phyloP scores from a whole-genome alignment of 2,113 vertebrate species.

The Rhizomys pruinosus region DNA sequence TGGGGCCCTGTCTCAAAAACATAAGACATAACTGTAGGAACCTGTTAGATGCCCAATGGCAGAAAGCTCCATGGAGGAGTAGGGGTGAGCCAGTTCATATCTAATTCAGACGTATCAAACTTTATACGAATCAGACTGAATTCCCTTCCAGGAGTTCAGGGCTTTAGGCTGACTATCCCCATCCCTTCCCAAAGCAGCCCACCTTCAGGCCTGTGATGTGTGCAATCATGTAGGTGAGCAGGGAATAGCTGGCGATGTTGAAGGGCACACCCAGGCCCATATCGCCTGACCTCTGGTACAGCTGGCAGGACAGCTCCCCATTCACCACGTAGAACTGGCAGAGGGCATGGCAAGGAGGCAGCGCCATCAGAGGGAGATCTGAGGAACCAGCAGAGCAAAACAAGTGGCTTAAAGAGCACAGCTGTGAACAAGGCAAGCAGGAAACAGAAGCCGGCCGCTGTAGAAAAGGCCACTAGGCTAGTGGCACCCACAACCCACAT shows the following conservation, averaged over 20 bases:
- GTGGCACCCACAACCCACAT: background rate
- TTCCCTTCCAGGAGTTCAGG: background rate
- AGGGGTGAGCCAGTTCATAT: background rate
- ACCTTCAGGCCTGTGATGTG: constrained; percentile 96
- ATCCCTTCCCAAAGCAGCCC: background rate
- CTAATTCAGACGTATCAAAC: background rate
- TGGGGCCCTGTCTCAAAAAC: background rate
- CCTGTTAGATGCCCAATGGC: background rate
- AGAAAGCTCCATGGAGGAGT: background rate
- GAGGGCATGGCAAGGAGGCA: constrained; percentile 96
- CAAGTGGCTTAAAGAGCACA: background rate
- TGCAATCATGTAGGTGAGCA: constrained; percentile 98
- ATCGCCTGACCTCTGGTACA: constrained; percentile 97
- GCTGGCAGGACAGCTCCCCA: constrained; percentile 96
- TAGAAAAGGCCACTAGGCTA: background rate
- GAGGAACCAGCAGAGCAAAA: background rate
- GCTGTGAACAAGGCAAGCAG: background rate
- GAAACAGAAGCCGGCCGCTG: background rate
- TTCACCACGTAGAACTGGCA: constrained; percentile 97
- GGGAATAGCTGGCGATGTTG: constrained; percentile 97
- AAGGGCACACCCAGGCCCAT: constrained; percentile 99
- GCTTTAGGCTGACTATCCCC: fast-evolving
- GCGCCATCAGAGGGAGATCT: constrained; percentile 96
- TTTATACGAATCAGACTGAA: background rate
- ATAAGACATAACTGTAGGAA: background rate